Conservation (phyloP, 2,888 invertebrate genomes). For the Hipparchia sbordonii region DNA sequence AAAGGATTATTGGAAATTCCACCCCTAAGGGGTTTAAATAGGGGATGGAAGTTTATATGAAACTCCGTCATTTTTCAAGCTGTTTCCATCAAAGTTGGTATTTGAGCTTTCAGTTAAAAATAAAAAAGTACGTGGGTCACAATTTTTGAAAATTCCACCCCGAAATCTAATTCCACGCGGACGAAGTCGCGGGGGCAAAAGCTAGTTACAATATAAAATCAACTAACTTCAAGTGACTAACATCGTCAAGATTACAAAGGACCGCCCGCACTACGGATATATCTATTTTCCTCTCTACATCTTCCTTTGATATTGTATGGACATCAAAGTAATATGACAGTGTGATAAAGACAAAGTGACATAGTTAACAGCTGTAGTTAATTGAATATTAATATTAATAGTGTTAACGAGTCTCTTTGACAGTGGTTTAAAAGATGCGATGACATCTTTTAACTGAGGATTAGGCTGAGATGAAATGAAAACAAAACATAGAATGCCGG, state of each 20-base stretch:
- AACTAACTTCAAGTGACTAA: constrained; percentile 1
- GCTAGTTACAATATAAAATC: constrained; percentile 1
- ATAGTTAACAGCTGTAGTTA: background rate
- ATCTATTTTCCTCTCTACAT: constrained; percentile 8
- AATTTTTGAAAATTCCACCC: too few relatives aligned
- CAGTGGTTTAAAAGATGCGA: background rate
- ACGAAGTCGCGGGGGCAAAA: too few relatives aligned
- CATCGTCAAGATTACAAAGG: background rate
- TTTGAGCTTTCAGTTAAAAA: too few relatives aligned
- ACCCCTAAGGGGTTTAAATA: too few relatives aligned
- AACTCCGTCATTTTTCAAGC: too few relatives aligned
- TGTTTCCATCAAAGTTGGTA: too few relatives aligned
- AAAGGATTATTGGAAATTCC: too few relatives aligned
- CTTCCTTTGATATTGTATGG: constrained; percentile 14
- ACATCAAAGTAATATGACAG: constrained; percentile 18
- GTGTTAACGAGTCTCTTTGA: background rate
- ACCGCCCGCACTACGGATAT: constrained; percentile 19
- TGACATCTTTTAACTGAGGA: constrained; percentile 6
- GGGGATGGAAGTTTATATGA: too few relatives aligned
- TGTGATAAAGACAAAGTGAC: background rate
- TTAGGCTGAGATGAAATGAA: background rate
- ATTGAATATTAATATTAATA: background rate
- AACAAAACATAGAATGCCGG: background rate
- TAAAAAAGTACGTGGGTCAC: too few relatives aligned
- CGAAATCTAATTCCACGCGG: too few relatives aligned